Conservation (phyloP, 2,797 vertebrate genomes). For the Pterois miles region DNA sequence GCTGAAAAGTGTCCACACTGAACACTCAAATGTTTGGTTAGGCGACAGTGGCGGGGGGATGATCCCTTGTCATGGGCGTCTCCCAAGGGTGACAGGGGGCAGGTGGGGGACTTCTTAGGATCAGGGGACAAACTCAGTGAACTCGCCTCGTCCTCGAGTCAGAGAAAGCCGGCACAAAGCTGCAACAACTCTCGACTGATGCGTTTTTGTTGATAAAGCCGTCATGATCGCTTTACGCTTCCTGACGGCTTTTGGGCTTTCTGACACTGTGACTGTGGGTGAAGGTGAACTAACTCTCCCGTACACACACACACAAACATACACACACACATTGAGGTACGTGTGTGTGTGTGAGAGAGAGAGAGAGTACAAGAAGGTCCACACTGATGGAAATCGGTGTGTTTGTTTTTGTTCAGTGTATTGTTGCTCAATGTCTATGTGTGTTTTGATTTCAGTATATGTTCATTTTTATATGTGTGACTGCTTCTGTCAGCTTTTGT, state of each 20-base stretch:
- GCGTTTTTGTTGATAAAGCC: conserved; percentile 32
- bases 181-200: conserved; percentile 36
- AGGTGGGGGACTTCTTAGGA: conserved; percentile 17
- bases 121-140: conserved; percentile 33
- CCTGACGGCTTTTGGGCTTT: conserved; percentile 19
- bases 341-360: not conserved
- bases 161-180: not conserved
- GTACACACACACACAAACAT: not conserved
- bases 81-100: not conserved
- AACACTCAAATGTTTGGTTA: not conserved
- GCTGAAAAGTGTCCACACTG: not conserved
- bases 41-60: not conserved
- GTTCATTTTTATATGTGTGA: not conserved
- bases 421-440: not conserved
- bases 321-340: not conserved
- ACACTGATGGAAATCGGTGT: not conserved
- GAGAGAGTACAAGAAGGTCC: too few species aligned
- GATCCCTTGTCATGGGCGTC: conserved; percentile 11
- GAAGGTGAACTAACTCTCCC: conserved; percentile 2
- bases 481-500: not conserved
- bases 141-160: not conserved
- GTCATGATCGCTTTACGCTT: conserved; percentile 27
- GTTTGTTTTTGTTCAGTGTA: not conserved
- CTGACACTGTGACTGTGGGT: not conserved
- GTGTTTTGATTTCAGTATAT: not conserved